Percentiles rank a stretch among this genome's conserved stretches.
These are phyloP conservation scores for Xiphydria camelus DNA, from an alignment of 2,888 invertebrate species.

Conservation along the genomic window DNA sequence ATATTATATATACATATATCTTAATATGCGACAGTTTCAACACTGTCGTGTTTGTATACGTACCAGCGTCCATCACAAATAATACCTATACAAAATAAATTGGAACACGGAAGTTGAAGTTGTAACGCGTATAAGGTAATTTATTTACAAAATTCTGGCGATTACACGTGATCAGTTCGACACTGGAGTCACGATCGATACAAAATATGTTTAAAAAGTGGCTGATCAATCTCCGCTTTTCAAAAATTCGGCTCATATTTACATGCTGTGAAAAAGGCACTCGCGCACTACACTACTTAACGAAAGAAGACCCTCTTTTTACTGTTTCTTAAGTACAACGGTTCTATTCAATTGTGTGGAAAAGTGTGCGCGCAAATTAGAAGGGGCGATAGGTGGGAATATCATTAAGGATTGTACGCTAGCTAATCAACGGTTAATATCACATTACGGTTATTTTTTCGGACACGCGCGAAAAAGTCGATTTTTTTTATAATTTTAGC, in stretches of 20 bases:
- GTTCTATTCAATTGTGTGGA: constrained; percentile 7
- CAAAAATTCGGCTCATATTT: constrained; percentile 26
- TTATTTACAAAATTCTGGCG: constrained; percentile 43
- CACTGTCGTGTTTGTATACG: too few species aligned
- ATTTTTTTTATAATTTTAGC: too few species aligned
- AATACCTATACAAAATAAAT: too few species aligned
- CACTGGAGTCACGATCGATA: constrained; percentile 30
- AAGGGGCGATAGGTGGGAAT: too few species aligned
- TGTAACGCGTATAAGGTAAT: too few species aligned
- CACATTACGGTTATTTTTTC: not conserved
- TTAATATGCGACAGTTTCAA: too few species aligned
- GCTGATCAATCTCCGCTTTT: constrained; percentile 16
- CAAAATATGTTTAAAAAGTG: constrained; percentile 35
- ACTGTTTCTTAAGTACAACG: constrained; percentile 40
- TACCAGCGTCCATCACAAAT: too few species aligned
- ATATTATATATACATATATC: too few species aligned
- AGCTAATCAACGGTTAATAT: not conserved
- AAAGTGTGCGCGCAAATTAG: not conserved
- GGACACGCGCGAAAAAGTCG: not conserved
- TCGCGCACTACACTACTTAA: constrained; percentile 23
- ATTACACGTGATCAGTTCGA: constrained; percentile 31
- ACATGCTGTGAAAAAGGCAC: constrained; percentile 27
- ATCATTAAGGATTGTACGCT: not conserved
- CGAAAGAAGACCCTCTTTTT: constrained; percentile 26
- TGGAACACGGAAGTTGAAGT: too few species aligned